Evolutionary conservation across 2,797 vertebrate genomes (phyloP), one percentile per base, ranked within the genome.

Genomic region (Microtus obscurus): DNA sequence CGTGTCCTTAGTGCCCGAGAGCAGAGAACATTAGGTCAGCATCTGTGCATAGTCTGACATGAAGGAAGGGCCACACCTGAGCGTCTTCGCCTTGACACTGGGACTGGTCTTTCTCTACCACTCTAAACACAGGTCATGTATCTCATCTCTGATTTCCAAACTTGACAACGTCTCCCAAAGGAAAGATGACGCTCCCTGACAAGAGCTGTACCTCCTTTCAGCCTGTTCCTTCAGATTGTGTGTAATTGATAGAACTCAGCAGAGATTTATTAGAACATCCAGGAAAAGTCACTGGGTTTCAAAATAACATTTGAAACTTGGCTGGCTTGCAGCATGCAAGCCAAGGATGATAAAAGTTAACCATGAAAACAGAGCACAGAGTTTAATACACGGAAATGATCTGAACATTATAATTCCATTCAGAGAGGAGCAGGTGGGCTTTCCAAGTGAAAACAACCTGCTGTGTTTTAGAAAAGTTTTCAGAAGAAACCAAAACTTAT

Each of bases 261-360:
- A 93, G 61, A 95, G 19, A 87, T 95, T 91, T 74, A 48, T 96
- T 88, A 96, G 93, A 93, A 96, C 87, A 94, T 83, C 85, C 74
- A 95, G 91, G 94, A 92, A 88, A 97, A 96, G 71, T 78, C 86
- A 97, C 93, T 96, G 95, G 74, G 51, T 87, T 87, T 96, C 77
- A 76, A 81, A 31, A 88, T 74, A 92, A 76, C 53, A 96, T 83
- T 76, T 61, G 51, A 94, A 96, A 96, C 45, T 93, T 97, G 85
- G 81, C 91, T 96, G 90, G 88, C 93, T 96, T 96, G 90, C 34
- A 83, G 23, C 16, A 2, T 27, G 31, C 48, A 81, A 34, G 16
- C n/a, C 53, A 56, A 90, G 37, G 27, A 89, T 37, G 93, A 94
- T 61, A 86, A 95, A 88, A 96, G 31, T 91, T 71, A 95, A 83